Conservation (phyloP, 2,113 vertebrate genomes). For the Macaca fascicularis region T2T-MFA8v1.1 NC_088376.1:93612001-93612500, state of each 20-base stretch:
- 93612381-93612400: slow-evolving; percentile 5
- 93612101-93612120: slow-evolving; percentile 26
- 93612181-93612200: background rate
- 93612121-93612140: slow-evolving; percentile 30
- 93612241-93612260: background rate
- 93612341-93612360: background rate
- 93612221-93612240: background rate
- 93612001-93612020: slow-evolving; percentile 76
- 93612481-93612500: background rate
- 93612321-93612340: background rate
- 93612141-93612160: background rate
- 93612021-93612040: slow-evolving; percentile 75
- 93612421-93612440: background rate
- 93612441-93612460: background rate
- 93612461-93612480: background rate
- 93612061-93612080: slow-evolving; percentile 73
- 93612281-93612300: background rate
- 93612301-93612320: fast-evolving
- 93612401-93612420: background rate
- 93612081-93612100: slow-evolving; percentile 41
- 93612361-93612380: background rate
- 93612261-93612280: background rate
- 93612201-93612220: background rate
- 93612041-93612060: slow-evolving; percentile 75
- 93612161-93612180: background rate